Percentiles rank a stretch among this genome's conserved stretches.
Conservation (phyloP, 2,797 vertebrate species). For the Rhadinocentrus ornatus region DNA sequence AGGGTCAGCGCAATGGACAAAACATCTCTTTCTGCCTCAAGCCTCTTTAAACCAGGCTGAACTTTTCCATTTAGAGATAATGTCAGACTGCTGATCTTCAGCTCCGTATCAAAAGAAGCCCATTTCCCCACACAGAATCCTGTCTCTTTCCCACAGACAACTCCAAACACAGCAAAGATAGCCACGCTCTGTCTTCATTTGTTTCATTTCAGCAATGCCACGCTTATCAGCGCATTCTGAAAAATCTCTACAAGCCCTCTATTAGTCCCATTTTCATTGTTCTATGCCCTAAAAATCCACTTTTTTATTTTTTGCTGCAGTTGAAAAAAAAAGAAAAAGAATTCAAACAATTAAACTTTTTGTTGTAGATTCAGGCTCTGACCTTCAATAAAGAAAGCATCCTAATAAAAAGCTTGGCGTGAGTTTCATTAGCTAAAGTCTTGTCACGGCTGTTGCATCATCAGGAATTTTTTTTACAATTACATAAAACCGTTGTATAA, state of each 20-base stretch:
- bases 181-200: conserved; percentile 36
- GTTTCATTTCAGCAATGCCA: conserved; percentile 50
- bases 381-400: conserved; percentile 58
- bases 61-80: conserved; percentile 66
- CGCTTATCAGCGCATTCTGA: conserved; percentile 66
- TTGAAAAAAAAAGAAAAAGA: conserved; percentile 22
- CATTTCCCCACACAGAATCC: conserved; percentile 70
- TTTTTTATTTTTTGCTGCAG: conserved; percentile 38
- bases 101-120: conserved; percentile 55
- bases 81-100: conserved; percentile 57
- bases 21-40: conserved; percentile 60
- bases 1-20: conserved; percentile 55
- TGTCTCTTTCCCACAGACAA: conserved; percentile 76
- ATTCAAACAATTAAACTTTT: conserved; percentile 58
- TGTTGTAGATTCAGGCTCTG: conserved; percentile 50
- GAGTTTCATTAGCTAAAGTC: conserved; percentile 32
- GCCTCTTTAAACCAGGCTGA: conserved; percentile 55
- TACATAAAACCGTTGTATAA: no score
- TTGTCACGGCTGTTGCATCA: conserved; percentile 22
- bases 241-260: conserved; percentile 56
- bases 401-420: conserved; percentile 56
- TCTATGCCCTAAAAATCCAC: conserved; percentile 54
- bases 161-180: conserved; percentile 57
- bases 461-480: no score
- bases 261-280: conserved; percentile 58